A percentile compares a stretch with the other conserved stretches of the same genome.
phyloP scores from a whole-genome alignment of 2,888 invertebrate species.

The Pristionchus entomophagus region DNA sequence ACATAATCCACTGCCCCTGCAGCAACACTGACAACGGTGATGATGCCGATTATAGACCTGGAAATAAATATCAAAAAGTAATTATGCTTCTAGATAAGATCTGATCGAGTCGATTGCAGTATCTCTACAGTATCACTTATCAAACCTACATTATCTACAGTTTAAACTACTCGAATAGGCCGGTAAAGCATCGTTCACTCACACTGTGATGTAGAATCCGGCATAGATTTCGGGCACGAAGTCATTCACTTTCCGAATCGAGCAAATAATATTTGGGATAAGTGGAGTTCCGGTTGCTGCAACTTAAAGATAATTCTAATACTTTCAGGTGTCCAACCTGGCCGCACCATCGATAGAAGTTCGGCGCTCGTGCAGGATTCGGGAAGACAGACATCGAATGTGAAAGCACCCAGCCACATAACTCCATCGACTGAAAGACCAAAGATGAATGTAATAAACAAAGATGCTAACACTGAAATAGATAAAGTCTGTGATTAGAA shows the following conservation, averaged over 20 bases:
- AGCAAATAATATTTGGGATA: background rate
- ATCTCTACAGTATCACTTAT: too few species aligned
- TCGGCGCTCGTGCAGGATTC: slow-evolving; percentile 7
- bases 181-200: too few species aligned
- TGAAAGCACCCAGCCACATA: background rate
- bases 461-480: too few species aligned
- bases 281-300: background rate
- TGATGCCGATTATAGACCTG: slow-evolving; percentile 12
- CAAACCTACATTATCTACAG: too few species aligned
- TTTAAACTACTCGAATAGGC: too few species aligned
- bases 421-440: background rate
- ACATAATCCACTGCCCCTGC: slow-evolving; percentile 2
- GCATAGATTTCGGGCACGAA: background rate
- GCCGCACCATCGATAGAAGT: background rate
- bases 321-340: background rate
- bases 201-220: slow-evolving; percentile 33
- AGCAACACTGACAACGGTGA: background rate
- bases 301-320: background rate
- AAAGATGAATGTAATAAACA: too few species aligned
- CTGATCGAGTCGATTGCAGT: too few species aligned
- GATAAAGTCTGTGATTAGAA: too few species aligned
- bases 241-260: background rate
- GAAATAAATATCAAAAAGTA: slow-evolving; percentile 1
- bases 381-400: slow-evolving; percentile 10
- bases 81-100: too few species aligned